Evolutionary conservation across 1,140 invertebrate genomes (phyloP), one percentile per base, ranked within the genome.

Genomic region (Tetraneura akinire): DNA sequence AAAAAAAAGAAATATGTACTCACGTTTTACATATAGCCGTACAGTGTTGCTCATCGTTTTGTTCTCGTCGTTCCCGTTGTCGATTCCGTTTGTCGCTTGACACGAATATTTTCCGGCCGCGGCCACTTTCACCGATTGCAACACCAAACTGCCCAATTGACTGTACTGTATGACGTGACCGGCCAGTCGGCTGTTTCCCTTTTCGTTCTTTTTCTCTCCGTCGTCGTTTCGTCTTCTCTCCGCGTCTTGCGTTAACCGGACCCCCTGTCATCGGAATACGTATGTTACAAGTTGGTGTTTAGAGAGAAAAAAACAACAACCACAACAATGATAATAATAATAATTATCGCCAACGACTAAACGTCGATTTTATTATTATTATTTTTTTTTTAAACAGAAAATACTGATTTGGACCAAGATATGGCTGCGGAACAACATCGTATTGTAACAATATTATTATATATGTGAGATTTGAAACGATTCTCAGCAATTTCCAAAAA

Each of bases 51-150:
- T 71, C 3, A 29, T 71, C 45, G 47, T 71, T 71, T n/a, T 71
- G 14, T 70, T 51, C 0, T 49, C 45, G 16, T 18, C 29, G 14
- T 16, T 51, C 3, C 51, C 47, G 21, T 10, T 10, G 23, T 71
- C 47, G 23, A 71, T 71, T 5, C 68, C 68, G 4, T 71, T 71
- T 29, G 68, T 71, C 9, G 93, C 93, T 82, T 92, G 87, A 84
- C 94, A 95, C 49, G 91, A 93, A 85, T 94, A 95, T 83, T 92
- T 90, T 1, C 94, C 94, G 6, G 92, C 92, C 3, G 92, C 91
- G 78, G 90, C 88, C 80, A 91, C 87, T n/a, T 90, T 92, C 62
- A 95, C 91, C 80, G 90, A 90, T 84, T 94, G 93, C 42, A 95
- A 89, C 0, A 95, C 92, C 73, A 96, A 86, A 82, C 93, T 94